Conservation (phyloP, 2,113 vertebrate species). For the Manacus vitellinus region DNA sequence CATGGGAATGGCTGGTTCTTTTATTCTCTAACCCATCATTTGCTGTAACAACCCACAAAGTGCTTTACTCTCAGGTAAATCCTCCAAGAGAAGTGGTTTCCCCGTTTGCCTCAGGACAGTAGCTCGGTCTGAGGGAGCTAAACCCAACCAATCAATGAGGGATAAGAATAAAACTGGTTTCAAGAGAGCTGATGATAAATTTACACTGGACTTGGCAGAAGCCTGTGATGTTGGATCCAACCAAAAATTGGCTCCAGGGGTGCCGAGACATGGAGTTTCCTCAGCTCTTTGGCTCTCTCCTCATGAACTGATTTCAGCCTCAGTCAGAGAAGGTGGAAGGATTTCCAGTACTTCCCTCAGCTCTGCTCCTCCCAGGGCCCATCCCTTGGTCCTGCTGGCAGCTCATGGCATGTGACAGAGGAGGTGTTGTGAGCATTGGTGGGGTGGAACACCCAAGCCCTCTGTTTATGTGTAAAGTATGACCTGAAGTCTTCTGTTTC, state of each 20-base stretch:
- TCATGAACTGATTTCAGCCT: background rate
- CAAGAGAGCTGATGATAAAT: background rate
- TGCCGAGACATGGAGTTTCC: background rate
- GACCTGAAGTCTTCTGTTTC: background rate
- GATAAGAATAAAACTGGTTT: background rate
- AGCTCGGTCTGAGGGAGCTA: background rate
- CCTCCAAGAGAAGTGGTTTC: background rate
- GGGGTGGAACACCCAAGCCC: background rate
- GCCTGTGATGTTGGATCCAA: background rate
- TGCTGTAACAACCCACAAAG: background rate
- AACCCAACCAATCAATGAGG: background rate
- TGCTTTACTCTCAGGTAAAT: background rate
- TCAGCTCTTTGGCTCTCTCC: background rate
- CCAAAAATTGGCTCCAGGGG: background rate
- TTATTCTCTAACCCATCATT: background rate
- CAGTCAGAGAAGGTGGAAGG: background rate
- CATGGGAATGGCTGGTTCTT: rapidly evolving
- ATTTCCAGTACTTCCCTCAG: background rate
- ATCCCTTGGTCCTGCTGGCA: background rate
- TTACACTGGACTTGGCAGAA: background rate
- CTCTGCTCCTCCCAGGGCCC: background rate
- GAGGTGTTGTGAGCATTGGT: background rate
- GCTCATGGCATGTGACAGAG: rapidly evolving
- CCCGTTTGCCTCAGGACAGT: background rate
- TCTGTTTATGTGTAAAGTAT: background rate